Percentiles rank a stretch among this genome's conserved stretches.
These are phyloP conservation scores for Synanthedon tipuliformis DNA, from an alignment of 2,888 invertebrate species.

Conservation along the genomic window DNA sequence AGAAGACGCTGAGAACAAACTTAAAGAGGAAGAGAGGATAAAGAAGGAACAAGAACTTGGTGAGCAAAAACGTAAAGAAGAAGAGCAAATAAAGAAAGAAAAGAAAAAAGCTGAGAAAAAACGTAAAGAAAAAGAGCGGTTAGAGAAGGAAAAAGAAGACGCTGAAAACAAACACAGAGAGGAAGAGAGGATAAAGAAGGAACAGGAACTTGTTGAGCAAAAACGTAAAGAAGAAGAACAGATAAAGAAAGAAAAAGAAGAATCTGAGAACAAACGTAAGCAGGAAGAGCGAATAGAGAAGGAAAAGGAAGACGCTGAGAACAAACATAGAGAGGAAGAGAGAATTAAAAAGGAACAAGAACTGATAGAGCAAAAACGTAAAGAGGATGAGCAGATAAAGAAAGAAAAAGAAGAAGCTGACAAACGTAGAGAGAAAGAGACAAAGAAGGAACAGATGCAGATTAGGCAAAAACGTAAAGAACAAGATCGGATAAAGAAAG, in stretches of 20 bases:
- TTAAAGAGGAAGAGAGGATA: background rate
- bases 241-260: conserved; percentile 6
- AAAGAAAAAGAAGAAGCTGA: conserved; percentile 12
- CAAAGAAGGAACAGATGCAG: conserved; percentile 3
- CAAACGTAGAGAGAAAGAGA: conserved; percentile 10
- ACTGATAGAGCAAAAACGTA: conserved; percentile 4
- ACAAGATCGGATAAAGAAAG: conserved; percentile 4
- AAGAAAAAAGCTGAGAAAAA: conserved; percentile 3
- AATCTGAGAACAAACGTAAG: conserved; percentile 1
- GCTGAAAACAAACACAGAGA: conserved; percentile 1
- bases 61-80: conserved; percentile 3
- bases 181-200: conserved; percentile 1
- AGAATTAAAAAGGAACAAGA: conserved; percentile 3
- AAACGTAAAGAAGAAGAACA: conserved; percentile 1
- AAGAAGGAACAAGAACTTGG: conserved; percentile 6
- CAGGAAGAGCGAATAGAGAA: conserved; percentile 10
- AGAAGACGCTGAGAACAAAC: conserved; percentile 2
- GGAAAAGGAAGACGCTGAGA: conserved; percentile 9
- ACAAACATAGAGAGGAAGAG: background rate
- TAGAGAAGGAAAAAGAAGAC: background rate
- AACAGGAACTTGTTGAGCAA: conserved; percentile 10
- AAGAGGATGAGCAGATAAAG: conserved; percentile 1
- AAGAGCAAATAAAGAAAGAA: conserved; percentile 4
- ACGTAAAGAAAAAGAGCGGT: background rate
- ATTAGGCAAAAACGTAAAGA: conserved; percentile 6